Evolutionary conservation across 2,888 invertebrate genomes (phyloP).

Genomic region (Caenorhabditis plicata): DNA sequence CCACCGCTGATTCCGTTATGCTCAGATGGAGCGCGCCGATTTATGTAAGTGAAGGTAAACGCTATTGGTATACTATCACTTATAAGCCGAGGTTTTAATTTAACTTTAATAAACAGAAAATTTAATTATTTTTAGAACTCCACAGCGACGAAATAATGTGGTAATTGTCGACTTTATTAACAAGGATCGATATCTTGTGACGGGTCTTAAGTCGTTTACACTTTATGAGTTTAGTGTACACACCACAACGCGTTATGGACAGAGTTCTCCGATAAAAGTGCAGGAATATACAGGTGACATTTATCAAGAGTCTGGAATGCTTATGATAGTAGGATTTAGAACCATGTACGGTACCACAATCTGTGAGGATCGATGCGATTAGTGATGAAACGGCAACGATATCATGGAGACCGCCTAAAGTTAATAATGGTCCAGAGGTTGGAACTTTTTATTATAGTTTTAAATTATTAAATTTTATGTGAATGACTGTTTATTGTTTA

Average conservation of each 20-base stretch:
- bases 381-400: slow-evolving; percentile 62
- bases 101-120: neutral
- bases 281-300: slow-evolving; percentile 63
- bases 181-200: slow-evolving; percentile 54
- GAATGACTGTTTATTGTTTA: neutral
- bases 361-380: slow-evolving; percentile 56
- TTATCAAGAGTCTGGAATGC: neutral
- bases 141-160: slow-evolving; percentile 53
- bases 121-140: slow-evolving; percentile 39
- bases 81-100: slow-evolving; percentile 49
- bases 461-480: neutral
- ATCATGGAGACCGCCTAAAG: slow-evolving; percentile 60
- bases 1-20: slow-evolving; percentile 61
- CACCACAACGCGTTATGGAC: slow-evolving; percentile 60
- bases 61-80: slow-evolving; percentile 64
- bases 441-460: neutral
- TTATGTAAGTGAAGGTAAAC: slow-evolving; percentile 51
- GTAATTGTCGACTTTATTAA: slow-evolving; percentile 62
- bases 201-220: slow-evolving; percentile 54
- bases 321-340: slow-evolving; percentile 31
- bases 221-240: slow-evolving; percentile 62
- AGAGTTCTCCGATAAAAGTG: slow-evolving; percentile 51
- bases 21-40: slow-evolving; percentile 59
- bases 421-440: slow-evolving; percentile 64
- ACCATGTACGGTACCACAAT: slow-evolving; percentile 63